Base-by-base conservation (phyloP, 2,113 vertebrate species). In the Bungarus multicinctus region DNA sequence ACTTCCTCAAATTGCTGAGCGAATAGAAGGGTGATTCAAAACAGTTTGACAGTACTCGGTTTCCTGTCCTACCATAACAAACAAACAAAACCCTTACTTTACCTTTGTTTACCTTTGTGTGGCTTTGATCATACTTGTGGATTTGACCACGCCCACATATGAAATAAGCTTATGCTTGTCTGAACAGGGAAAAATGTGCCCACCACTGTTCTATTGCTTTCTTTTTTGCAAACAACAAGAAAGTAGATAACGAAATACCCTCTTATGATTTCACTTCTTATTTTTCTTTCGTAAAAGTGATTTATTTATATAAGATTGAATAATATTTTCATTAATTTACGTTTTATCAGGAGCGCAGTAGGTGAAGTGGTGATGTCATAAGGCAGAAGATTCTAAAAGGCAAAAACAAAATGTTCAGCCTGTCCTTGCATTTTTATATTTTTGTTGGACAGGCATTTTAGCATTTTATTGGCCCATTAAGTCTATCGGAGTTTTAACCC, bases 271-370 rank as follows among this genome's bases (percentile, higher is more conserved):
- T 89, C 64, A 89, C 45, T 50, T 57, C 34, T 87, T 2, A 30
- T 58, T 53, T 69, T 10, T 88, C 23, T 95, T 94, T 85, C 47
- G 2, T 2, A 39, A 23, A 5, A 93, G 27, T 4, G 52, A 4
- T 30, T 88, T 50, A 91, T 93, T 86, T 53, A 81, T 87, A 94
- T 52, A 93, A 85, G 12, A 22, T 16, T 81, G 55, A 92, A 50
- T 74, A 93, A 60, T 92, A 94, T 16, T 57, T 96, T 94, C 34
- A 93, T 93, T 94, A 0, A 91, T 95, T 94, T 94, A 89, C 91
- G 95, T 95, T 95, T 81, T 81, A 81, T 81, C 74, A 81, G 34
- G 69, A 43, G 34, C 3, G 34, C 74, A 43, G 74, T 81, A 34
- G 74, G 74, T 81, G 74, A 34, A 43, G 74, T 81, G 74, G 74